phyloP scores from a whole-genome alignment of 2,888 invertebrate species.

The Phalangium opilio region DNA sequence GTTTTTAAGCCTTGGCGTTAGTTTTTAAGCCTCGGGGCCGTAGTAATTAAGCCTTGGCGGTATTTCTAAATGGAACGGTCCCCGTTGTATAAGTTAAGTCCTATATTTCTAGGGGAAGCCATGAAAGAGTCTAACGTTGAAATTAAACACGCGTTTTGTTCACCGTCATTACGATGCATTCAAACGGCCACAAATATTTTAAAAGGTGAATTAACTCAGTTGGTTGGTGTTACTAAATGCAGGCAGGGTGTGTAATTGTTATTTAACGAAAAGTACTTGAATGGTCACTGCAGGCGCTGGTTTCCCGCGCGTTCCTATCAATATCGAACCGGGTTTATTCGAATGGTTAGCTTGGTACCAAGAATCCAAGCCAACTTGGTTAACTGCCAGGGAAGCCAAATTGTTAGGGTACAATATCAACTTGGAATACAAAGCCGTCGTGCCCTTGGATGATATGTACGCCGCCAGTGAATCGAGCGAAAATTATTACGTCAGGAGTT shows the following conservation, averaged over 20 bases:
- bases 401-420: slow-evolving; percentile 62
- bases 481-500: slow-evolving; percentile 48
- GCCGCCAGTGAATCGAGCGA: slow-evolving; percentile 45
- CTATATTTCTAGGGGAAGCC: slow-evolving; percentile 72
- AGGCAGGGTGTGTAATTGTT: not conserved
- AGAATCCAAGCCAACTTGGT: slow-evolving; percentile 58
- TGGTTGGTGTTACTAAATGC: no score
- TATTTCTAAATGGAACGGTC: no score
- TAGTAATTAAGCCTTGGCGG: no score
- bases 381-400: slow-evolving; percentile 53
- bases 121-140: slow-evolving; percentile 50
- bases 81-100: no score
- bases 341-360: slow-evolving; percentile 87
- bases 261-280: no score
- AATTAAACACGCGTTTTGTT: slow-evolving; percentile 64
- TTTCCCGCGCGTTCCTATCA: slow-evolving; percentile 44
- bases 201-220: slow-evolving; percentile 30
- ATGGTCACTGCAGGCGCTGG: slow-evolving; percentile 42
- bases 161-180: slow-evolving; percentile 76
- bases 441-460: slow-evolving; percentile 39
- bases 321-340: slow-evolving; percentile 77
- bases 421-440: slow-evolving; percentile 46
- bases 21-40: no score
- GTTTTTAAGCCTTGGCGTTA: no score
- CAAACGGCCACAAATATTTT: slow-evolving; percentile 52